Base-by-base conservation (phyloP, 2,797 vertebrate genomes). In the Hipposideros larvatus region DNA sequence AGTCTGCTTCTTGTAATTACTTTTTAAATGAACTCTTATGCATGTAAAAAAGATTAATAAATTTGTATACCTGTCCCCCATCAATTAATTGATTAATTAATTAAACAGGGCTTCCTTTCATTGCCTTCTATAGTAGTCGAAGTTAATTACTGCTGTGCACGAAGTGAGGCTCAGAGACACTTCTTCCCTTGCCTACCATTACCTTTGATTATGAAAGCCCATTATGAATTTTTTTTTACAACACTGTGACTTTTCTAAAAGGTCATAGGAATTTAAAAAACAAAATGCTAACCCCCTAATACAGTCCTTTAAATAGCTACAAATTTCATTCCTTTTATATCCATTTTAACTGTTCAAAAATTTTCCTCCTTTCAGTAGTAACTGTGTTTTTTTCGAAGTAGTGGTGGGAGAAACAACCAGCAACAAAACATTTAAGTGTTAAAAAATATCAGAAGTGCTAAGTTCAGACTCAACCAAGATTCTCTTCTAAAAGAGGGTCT, bases 361-460 rank as follows among this genome's bases (percentile, higher is more conserved):
- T n/a, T 75, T 74, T 77, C 53, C 70, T 89, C n/a, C 73, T 94
- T 94, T 96, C 34, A 61, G 22, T 70, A 86, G 19, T 91, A 87
- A 88, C 37, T 48, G 28, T 87, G 53, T 90, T 94, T 96, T 37
- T 43, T 77, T 89, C 80, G 70, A 97, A 53, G 37, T 34, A 71
- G 43, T 22, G 1, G 16, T 92, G 63, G 26, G 18, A 73, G 28
- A 85, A 80, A 4, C 37, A 95, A 74, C 22, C 57, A 92, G 57
- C 46, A 95, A 46, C 65, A 82, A 94, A 66, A 68, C 37, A 86
- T 86, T 65, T 75, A 46, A 83, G 21, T 87, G 34, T 89, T 78
- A 74, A 90, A 95, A 63, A 83, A 66, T 73, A 75, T 85, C 65
- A 90, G 46, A 96, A 82, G 89, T 87, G 37, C n/a, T 41, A 68